Evolutionary conservation across 1,140 invertebrate genomes (phyloP).

Genomic region (Caenorhabditis tropicalis): DNA sequence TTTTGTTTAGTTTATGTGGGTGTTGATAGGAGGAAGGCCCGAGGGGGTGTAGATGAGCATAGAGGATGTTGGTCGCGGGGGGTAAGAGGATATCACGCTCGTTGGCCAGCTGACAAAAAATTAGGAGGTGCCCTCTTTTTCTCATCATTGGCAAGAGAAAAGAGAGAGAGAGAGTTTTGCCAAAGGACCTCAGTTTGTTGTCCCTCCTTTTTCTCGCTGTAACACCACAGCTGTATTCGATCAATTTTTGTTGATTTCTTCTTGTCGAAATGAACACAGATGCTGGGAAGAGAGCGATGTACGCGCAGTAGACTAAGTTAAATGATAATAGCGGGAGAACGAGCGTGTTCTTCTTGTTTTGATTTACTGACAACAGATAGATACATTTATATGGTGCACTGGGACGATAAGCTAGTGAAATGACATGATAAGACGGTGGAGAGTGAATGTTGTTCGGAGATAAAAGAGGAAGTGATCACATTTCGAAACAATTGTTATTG

Average conservation of each 20-base stretch:
- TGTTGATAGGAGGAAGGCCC: conserved; percentile 22
- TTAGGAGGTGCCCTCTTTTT: conserved; percentile 38
- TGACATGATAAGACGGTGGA: neutral
- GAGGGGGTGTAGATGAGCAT: conserved; percentile 34
- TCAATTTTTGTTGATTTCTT: conserved; percentile 41
- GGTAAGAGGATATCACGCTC: conserved; percentile 27
- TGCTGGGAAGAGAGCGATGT: no score
- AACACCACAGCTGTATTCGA: conserved; percentile 39
- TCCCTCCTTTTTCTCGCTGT: neutral
- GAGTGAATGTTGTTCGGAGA: neutral
- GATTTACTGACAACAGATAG: neutral
- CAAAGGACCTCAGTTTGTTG: neutral
- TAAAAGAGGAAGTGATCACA: neutral
- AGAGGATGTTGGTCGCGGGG: neutral
- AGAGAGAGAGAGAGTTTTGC: neutral
- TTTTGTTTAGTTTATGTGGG: conserved; percentile 42
- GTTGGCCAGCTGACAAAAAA: conserved; percentile 36
- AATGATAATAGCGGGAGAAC: neutral
- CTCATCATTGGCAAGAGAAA: neutral
- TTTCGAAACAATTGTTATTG: no score
- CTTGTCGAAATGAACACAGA: neutral
- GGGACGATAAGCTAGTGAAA: neutral
- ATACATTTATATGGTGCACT: conserved; percentile 16
- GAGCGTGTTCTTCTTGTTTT: neutral
- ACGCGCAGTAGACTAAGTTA: neutral